phyloP scores from a whole-genome alignment of 2,888 invertebrate species.

The Taphrorychus bicolor region DNA sequence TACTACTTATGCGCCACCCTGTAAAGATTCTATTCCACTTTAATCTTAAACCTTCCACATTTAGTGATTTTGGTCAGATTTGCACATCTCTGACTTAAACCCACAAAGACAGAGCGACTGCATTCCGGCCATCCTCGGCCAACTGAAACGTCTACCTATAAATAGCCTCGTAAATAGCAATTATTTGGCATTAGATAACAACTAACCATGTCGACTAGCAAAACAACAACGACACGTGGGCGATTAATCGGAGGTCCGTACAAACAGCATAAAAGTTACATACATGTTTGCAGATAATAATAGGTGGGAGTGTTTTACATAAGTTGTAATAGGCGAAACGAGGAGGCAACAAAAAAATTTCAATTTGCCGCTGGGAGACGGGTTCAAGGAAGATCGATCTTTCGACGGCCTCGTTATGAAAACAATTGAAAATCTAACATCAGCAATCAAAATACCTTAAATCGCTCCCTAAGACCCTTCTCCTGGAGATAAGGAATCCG shows the following conservation, averaged over 20 bases:
- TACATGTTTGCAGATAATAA: constrained; percentile 21
- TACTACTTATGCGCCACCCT: too few relatives aligned
- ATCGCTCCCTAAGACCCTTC: background rate
- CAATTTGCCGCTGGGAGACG: too few relatives aligned
- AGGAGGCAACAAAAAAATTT: background rate
- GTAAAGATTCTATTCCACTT: too few relatives aligned
- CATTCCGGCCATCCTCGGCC: background rate
- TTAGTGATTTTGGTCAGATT: too few relatives aligned
- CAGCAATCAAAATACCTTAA: too few relatives aligned
- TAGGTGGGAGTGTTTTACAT: constrained; percentile 7
- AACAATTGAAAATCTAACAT: too few relatives aligned
- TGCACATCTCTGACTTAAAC: too few relatives aligned
- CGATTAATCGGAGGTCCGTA: constrained; percentile 16
- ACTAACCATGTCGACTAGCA: background rate
- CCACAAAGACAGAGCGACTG: too few relatives aligned
- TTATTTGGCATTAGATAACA: constrained; percentile 13
- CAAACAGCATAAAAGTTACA: constrained; percentile 17
- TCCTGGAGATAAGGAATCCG: constrained; percentile 21
- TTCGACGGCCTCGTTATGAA: too few relatives aligned
- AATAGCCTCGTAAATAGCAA: constrained; percentile 5
- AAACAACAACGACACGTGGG: constrained; percentile 17
- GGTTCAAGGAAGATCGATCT: too few relatives aligned
- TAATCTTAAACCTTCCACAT: too few relatives aligned
- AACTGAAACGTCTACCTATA: constrained; percentile 1
- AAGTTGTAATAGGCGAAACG: background rate